Percentiles rank a stretch among this genome's conserved stretches.
Evolutionary conservation across 2,113 vertebrate species (phyloP).

Genomic region (Pipra filicauda): DNA sequence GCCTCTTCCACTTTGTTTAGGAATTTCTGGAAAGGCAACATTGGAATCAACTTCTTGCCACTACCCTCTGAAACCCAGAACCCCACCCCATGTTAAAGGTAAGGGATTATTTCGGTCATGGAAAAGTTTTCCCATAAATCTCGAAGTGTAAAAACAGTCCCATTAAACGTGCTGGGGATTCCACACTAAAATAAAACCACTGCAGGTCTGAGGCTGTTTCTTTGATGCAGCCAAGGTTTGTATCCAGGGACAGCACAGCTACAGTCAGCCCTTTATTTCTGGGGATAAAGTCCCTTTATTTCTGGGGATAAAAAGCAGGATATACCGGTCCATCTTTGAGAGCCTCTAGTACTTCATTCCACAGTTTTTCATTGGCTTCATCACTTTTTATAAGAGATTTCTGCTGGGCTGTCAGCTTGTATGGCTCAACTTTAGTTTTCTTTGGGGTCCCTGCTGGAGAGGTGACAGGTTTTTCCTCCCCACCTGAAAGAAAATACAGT

Average conservation of each 20-base stretch:
- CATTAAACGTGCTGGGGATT: background rate
- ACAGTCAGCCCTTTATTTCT: background rate
- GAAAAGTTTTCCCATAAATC: no score
- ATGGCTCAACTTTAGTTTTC: conserved; percentile 88
- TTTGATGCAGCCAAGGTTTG: background rate
- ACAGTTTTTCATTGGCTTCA: conserved; percentile 87
- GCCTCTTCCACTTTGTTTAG: conserved; percentile 91
- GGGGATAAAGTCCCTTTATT: background rate
- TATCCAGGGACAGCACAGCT: background rate
- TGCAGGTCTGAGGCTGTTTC: background rate
- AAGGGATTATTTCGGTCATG: background rate
- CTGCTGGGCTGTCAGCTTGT: conserved; percentile 87
- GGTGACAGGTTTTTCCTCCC: background rate
- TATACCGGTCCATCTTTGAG: conserved; percentile 88
- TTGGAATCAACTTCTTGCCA: rapidly evolving
- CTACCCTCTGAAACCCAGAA: background rate
- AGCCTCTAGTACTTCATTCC: conserved; percentile 87
- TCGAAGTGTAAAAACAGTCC: background rate
- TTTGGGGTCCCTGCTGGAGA: conserved; percentile 71
- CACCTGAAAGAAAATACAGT: background rate
- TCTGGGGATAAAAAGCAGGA: background rate
- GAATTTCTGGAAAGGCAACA: conserved; percentile 80
- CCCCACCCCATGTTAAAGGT: background rate
- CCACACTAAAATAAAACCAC: background rate
- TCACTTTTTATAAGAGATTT: conserved; percentile 86